Evolutionary conservation across 2,797 vertebrate species (phyloP).

Genomic region (Silurus lanzhouensis): DNA sequence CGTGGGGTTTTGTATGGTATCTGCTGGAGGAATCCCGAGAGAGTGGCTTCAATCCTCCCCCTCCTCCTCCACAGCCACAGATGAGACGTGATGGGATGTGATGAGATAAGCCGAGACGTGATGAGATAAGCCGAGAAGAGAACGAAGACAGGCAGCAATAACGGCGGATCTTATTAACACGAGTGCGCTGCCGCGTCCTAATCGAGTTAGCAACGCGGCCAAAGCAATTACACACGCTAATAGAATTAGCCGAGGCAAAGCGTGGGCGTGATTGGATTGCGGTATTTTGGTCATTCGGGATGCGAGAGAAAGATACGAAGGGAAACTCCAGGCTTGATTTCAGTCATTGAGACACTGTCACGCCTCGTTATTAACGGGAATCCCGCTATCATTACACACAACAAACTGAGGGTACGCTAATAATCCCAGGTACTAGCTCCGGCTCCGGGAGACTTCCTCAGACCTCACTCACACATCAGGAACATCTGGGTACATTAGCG

Average conservation of each 20-base stretch:
- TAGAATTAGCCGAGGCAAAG: conserved; percentile 74
- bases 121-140: conserved; percentile 66
- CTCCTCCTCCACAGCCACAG: not conserved
- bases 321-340: conserved; percentile 68
- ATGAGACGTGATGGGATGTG: conserved; percentile 2
- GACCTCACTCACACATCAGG: no score
- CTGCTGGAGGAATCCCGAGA: not conserved
- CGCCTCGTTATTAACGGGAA: conserved; percentile 61
- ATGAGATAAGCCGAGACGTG: not conserved
- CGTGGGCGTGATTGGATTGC: conserved; percentile 73
- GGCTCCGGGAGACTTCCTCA: no score
- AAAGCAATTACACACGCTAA: conserved; percentile 80
- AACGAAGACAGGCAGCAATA: conserved; percentile 77
- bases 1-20: not conserved
- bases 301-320: conserved; percentile 17
- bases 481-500: no score
- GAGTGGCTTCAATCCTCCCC: not conserved
- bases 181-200: conserved; percentile 74
- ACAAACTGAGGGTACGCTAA: not conserved
- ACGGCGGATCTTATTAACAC: conserved; percentile 80
- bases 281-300: conserved; percentile 74
- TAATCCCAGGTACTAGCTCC: no score
- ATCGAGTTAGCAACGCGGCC: conserved; percentile 78
- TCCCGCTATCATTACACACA: conserved; percentile 42
- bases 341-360: conserved; percentile 76